phyloP scores from a whole-genome alignment of 2,797 vertebrate genomes.

The Sardinella longiceps region DNA sequence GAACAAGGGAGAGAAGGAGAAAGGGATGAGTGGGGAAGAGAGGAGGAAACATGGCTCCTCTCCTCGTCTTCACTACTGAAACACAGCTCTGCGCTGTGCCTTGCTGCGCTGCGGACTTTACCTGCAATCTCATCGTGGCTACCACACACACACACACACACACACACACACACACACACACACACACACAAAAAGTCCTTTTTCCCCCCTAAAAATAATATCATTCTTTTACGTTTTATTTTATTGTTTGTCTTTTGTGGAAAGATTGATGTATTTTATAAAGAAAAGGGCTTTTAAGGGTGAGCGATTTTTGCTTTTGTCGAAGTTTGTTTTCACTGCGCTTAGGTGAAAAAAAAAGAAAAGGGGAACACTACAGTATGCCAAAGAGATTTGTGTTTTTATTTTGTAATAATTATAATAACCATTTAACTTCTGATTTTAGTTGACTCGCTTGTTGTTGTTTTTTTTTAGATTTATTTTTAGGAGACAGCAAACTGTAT shows the following conservation, averaged over 20 bases:
- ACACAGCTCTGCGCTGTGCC: not conserved
- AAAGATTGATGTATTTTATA: conserved; percentile 63
- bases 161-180: no score
- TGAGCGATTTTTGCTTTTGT: conserved; percentile 63
- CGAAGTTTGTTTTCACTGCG: not conserved
- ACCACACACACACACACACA: not conserved
- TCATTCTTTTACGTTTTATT: conserved; percentile 63
- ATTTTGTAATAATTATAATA: conserved; percentile 61
- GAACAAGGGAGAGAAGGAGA: not conserved
- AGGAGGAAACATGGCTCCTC: not conserved
- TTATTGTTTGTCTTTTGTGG: conserved; percentile 27
- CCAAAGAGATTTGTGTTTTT: conserved; percentile 79
- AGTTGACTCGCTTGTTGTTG: conserved; percentile 39
- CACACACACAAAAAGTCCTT: not conserved
- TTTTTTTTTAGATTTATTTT: conserved; percentile 33
- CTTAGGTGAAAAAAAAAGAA: conserved; percentile 41
- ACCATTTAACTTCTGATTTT: conserved; percentile 63
- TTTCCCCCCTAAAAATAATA: not conserved
- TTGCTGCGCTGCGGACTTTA: not conserved
- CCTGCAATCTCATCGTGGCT: not conserved
- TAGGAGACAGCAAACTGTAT: not conserved
- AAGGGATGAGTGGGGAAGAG: not conserved
- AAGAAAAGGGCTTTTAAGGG: conserved; percentile 63
- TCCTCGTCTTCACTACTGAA: not conserved
- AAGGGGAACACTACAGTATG: conserved; percentile 59